Conservation (phyloP, 2,888 invertebrate genomes). For the Carterocephalus palaemon region DNA sequence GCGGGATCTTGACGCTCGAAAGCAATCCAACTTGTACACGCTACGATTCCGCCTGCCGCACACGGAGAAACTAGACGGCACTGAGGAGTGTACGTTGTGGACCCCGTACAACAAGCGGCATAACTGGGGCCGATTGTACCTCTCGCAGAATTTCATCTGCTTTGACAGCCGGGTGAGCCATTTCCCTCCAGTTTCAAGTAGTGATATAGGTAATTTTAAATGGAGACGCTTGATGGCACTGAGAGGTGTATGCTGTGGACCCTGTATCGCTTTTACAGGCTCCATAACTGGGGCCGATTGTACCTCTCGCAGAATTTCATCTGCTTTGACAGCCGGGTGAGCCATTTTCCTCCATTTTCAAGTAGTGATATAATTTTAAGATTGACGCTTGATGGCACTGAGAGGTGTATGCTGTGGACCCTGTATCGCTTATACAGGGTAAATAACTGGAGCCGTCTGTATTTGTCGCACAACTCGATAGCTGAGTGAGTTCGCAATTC, state of each 20-base stretch:
- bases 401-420: constrained; percentile 95
- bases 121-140: constrained; percentile 91
- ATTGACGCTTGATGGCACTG: constrained; percentile 93
- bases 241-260: constrained; percentile 96
- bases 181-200: too few relatives aligned
- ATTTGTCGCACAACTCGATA: constrained; percentile 96
- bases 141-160: constrained; percentile 97
- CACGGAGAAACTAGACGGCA: constrained; percentile 95
- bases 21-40: constrained; percentile 94
- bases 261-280: constrained; percentile 96
- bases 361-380: too few relatives aligned
- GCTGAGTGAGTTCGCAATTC: constrained; percentile 90
- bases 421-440: constrained; percentile 97
- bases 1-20: constrained; percentile 95
- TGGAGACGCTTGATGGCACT: constrained; percentile 91
- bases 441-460: constrained; percentile 92
- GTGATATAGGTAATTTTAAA: constrained; percentile 4
- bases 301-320: constrained; percentile 96
- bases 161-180: constrained; percentile 94
- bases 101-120: constrained; percentile 96
- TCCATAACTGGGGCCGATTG: constrained; percentile 91
- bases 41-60: constrained; percentile 91
- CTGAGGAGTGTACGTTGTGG: constrained; percentile 93
- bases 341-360: too few relatives aligned
- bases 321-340: constrained; percentile 96